Conservation (phyloP, 2,113 vertebrate genomes). For the Neolamprologus longior region DNA sequence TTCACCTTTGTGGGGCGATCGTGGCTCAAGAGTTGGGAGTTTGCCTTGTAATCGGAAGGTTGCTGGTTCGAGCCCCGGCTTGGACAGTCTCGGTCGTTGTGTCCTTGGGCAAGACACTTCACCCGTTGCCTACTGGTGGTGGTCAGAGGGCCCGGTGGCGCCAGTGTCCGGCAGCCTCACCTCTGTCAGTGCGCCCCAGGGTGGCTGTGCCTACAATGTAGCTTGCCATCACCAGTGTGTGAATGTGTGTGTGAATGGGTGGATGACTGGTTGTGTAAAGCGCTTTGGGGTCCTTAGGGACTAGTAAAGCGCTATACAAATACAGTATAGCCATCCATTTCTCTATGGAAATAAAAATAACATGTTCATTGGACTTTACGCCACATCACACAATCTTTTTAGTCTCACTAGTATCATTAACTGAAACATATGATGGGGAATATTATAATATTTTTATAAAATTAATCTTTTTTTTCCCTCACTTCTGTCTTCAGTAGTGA, state of each 20-base stretch:
- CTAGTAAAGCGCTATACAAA: background rate
- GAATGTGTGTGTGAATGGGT: background rate
- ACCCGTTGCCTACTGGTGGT: too few species aligned
- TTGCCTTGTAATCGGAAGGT: background rate
- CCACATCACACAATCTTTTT: background rate
- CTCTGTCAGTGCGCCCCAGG: background rate
- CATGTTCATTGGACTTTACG: background rate
- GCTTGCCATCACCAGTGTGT: background rate
- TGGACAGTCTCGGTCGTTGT: background rate
- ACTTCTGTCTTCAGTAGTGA: background rate
- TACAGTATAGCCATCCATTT: background rate
- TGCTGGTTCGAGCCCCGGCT: rapidly evolving
- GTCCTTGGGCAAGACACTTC: background rate
- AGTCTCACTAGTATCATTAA: background rate
- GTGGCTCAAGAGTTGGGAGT: background rate
- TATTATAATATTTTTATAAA: background rate
- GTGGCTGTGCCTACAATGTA: background rate
- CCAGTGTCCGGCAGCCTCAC: background rate
- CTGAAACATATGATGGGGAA: background rate
- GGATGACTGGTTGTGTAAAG: background rate
- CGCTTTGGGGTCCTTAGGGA: background rate
- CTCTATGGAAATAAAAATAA: background rate
- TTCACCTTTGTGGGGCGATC: too few species aligned
- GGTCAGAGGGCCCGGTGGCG: too few species aligned
- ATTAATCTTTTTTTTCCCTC: background rate